A percentile compares a stretch with the other conserved stretches of the same genome.
phyloP scores from a whole-genome alignment of 2,797 vertebrate genomes.

The Distichodus sexfasciatus region DNA sequence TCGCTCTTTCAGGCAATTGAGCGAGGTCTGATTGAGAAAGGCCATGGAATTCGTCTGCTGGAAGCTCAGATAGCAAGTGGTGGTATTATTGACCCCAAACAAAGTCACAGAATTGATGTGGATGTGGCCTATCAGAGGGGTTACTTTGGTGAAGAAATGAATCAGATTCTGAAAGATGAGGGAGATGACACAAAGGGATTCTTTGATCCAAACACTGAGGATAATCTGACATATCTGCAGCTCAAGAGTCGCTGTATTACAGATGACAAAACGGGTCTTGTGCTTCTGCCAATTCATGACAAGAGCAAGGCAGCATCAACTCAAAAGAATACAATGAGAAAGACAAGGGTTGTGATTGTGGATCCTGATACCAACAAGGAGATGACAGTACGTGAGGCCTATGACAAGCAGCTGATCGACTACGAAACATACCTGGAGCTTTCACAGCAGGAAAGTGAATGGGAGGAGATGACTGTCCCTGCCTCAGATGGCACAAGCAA shows the following conservation, averaged over 20 bases:
- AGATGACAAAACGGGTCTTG: constrained; percentile 84
- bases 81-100: constrained; percentile 93
- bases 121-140: constrained; percentile 85
- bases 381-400: constrained; percentile 93
- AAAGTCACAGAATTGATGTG: constrained; percentile 87
- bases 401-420: constrained; percentile 89
- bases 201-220: constrained; percentile 94
- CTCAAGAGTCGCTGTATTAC: constrained; percentile 87
- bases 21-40: constrained; percentile 86
- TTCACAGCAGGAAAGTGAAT: constrained; percentile 92
- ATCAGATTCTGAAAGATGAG: constrained; percentile 82
- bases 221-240: constrained; percentile 89
- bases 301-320: constrained; percentile 76
- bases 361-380: constrained; percentile 92
- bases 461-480: constrained; percentile 93
- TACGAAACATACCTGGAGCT: constrained; percentile 85
- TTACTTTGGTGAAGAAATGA: constrained; percentile 88
- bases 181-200: constrained; percentile 88
- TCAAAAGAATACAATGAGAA: constrained; percentile 85
- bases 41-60: constrained; percentile 87
- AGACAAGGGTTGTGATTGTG: constrained; percentile 91
- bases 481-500: constrained; percentile 83
- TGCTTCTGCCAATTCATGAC: constrained; percentile 84
- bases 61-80: constrained; percentile 96
- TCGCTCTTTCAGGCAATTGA: constrained; percentile 95